Evolutionary conservation across 2,888 invertebrate genomes (phyloP).

Genomic region (Dione vanillae): DNA sequence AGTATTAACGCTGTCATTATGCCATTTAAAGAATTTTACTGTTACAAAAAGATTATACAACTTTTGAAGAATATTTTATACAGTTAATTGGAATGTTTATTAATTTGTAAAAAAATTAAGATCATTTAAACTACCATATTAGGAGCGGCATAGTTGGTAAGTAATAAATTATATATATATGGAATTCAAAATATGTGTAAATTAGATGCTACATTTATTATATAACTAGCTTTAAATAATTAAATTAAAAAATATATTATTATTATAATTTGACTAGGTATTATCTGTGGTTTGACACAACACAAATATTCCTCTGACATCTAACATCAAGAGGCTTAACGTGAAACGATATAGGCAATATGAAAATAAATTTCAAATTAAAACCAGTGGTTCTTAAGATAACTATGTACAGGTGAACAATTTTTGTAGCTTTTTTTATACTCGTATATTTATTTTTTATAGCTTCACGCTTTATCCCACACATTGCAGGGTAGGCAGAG

Average conservation of each 20-base stretch:
- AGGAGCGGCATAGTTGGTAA: not conserved
- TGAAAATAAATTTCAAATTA: too few relatives aligned
- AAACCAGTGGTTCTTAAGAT: too few relatives aligned
- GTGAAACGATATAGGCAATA: too few relatives aligned
- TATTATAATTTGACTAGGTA: not conserved
- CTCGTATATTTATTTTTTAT: too few relatives aligned
- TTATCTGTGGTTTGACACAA: too few relatives aligned
- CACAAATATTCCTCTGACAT: too few relatives aligned
- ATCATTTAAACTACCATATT: slow-evolving; percentile 1
- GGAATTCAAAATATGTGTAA: not conserved
- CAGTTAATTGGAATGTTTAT: not conserved
- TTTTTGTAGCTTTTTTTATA: too few relatives aligned
- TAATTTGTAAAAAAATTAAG: not conserved
- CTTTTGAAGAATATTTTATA: not conserved
- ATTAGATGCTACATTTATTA: not conserved
- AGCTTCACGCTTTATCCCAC: too few relatives aligned
- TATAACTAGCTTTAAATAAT: not conserved
- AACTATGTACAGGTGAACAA: too few relatives aligned
- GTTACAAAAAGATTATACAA: slow-evolving; percentile 14
- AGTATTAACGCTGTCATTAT: not conserved
- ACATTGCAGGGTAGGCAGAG: too few relatives aligned
- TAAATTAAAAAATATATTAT: not conserved
- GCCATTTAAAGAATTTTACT: not conserved
- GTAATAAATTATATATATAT: not conserved
- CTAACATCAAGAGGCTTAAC: too few relatives aligned